phyloP scores from a whole-genome alignment of 1,140 invertebrate species.

The Diabrotica virgifera region DNA sequence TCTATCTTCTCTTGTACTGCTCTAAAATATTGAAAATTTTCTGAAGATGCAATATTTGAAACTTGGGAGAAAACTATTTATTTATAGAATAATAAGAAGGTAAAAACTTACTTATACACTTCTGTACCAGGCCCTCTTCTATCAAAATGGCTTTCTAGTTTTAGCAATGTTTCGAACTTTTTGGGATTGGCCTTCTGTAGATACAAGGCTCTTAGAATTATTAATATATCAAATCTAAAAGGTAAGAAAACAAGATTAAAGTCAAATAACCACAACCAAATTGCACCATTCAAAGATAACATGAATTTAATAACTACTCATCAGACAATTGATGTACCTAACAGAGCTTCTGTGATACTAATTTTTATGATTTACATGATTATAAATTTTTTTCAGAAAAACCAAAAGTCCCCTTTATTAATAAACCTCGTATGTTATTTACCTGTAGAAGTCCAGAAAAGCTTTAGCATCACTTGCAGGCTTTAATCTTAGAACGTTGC shows the following conservation, averaged over 20 bases:
- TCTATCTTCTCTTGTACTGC: conserved; percentile 59
- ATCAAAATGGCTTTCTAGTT: conserved; percentile 68
- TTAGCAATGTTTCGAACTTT: conserved; percentile 60
- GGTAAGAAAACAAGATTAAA: conserved; percentile 27
- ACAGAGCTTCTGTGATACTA: too few relatives aligned
- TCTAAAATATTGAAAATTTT: conserved; percentile 49
- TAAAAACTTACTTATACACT: conserved; percentile 54
- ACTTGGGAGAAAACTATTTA: not conserved
- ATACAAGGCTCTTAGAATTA: conserved; percentile 64
- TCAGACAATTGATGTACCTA: too few relatives aligned
- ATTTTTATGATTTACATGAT: too few relatives aligned
- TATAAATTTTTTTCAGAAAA: too few relatives aligned
- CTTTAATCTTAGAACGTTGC: conserved; percentile 46
- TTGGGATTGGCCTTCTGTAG: conserved; percentile 60
- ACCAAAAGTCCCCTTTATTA: too few relatives aligned
- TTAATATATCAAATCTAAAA: conserved; percentile 61
- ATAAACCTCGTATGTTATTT: conserved; percentile 18
- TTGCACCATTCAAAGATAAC: too few relatives aligned
- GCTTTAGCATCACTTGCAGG: conserved; percentile 17
- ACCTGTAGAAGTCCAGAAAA: conserved; percentile 46
- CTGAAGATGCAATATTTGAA: not conserved
- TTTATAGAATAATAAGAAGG: not conserved
- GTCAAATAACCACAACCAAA: too few relatives aligned
- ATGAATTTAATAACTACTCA: too few relatives aligned
- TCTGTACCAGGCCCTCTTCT: conserved; percentile 62